These are phyloP conservation scores for Notolepis coatsorum DNA, from an alignment of 2,797 vertebrate species.

Conservation along the genomic window DNA sequence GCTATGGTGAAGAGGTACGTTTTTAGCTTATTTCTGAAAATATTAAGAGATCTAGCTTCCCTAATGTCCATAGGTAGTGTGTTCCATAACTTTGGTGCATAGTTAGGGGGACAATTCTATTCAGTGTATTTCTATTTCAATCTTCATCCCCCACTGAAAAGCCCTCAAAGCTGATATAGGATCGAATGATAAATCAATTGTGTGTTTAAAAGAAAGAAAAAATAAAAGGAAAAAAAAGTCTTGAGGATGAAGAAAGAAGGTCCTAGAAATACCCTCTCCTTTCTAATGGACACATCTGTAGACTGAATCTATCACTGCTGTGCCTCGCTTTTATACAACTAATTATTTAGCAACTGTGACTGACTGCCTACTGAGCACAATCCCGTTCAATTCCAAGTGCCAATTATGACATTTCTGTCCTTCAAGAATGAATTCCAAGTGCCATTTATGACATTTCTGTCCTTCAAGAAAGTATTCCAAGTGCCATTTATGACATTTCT, in stretches of 20 bases:
- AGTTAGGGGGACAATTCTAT: not conserved
- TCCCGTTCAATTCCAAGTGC: not conserved
- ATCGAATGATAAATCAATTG: not conserved
- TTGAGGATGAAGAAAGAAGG: not conserved
- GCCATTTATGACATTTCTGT: not conserved
- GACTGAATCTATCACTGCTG: not conserved
- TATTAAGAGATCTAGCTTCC: too few relatives aligned
- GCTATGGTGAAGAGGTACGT: too few relatives aligned
- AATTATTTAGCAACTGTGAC: not conserved
- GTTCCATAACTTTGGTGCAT: too few relatives aligned
- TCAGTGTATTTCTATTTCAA: not conserved
- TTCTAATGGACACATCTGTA: not conserved
- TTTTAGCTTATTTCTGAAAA: too few relatives aligned
- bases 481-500: not conserved
- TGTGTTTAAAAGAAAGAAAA: not conserved
- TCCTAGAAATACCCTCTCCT: not conserved
- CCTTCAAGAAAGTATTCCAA: not conserved
- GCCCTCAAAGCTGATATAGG: not conserved
- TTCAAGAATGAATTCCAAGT: not conserved
- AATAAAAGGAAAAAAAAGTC: not conserved
- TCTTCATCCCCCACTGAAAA: not conserved
- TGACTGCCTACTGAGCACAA: conserved; percentile 17
- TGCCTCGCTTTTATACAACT: not conserved
- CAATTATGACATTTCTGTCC: not conserved
- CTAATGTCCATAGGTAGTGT: too few relatives aligned